Base-by-base conservation (phyloP, 2,113 vertebrate species). In the Nothobranchius furzeri region DNA sequence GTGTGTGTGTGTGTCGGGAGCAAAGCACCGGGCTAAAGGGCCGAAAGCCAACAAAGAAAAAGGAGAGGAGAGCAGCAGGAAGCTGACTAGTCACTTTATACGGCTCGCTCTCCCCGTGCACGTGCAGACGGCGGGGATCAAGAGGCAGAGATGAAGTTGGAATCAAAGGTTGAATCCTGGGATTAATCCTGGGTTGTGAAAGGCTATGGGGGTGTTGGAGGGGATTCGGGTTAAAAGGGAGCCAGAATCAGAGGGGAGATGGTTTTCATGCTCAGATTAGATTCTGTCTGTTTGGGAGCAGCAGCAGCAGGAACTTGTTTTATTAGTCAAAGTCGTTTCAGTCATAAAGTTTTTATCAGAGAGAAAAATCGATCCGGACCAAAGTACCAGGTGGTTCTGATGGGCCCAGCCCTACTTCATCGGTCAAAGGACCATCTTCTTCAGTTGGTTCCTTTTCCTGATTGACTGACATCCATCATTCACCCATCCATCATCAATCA, bases 11-110 rank as follows among this genome's bases (percentile, higher is more conserved):
- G 9, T 9, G 37, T 40, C 9, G 64, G 64, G 75, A 81, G 75
- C 80, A 81, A 71, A 81, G 78, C 77, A 70, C 40, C 51, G 69
- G 60, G 68, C 71, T 67, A 74, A 83, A 79, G 80, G 85, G 72
- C 80, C 62, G 78, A 87, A 88, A 85, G 84, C 73, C 87, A 85
- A 87, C 76, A 88, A 85, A 90, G 87, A 89, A 76, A 74, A 82
- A 84, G 78, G 75, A 70, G 73, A 70, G 78, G 76, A 74, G 64
- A 81, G 68, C 87, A 87, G 87, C 86, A 86, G 86, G 89, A 88
- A 84, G 68, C 81, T 84, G 86, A 85, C 81, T 76, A 87, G 83
- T 77, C 82, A 87, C 78, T 83, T 85, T 83, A 83, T 87, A 65
- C 77, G 67, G 70, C 77, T 63, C 66, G 53, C 64, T 17, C 30